phyloP scores from a whole-genome alignment of 2,113 vertebrate species.

The Jacana jacana region DNA sequence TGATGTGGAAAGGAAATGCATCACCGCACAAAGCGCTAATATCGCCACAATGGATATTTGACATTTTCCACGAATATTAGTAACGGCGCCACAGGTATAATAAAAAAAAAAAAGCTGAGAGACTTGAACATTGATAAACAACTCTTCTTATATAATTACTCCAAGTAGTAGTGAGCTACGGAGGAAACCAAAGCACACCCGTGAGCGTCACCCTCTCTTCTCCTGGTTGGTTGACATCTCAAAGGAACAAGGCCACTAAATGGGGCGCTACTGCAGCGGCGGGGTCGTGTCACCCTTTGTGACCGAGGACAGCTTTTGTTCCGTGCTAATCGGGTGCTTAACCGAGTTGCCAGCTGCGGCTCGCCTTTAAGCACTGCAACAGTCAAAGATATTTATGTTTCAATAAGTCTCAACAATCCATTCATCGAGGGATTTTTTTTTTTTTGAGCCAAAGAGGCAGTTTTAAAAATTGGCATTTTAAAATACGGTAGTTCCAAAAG shows the following conservation, averaged over 20 bases:
- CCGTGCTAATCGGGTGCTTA: rapidly evolving
- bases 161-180: not conserved
- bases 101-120: not conserved
- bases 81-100: not conserved
- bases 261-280: rapidly evolving
- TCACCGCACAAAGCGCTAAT: not conserved
- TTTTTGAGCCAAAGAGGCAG: not conserved
- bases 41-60: not conserved
- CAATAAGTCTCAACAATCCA: rapidly evolving
- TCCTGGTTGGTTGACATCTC: too few relatives aligned
- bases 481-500: not conserved
- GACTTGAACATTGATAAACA: not conserved
- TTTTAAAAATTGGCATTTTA: not conserved
- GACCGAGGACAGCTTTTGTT: not conserved
- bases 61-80: not conserved
- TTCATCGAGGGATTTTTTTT: rapidly evolving
- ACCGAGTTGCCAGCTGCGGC: rapidly evolving
- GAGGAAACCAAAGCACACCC: not conserved
- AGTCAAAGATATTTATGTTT: rapidly evolving
- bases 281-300: rapidly evolving
- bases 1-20: not conserved
- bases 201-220: not conserved
- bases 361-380: not conserved
- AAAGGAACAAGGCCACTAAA: not conserved
- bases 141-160: not conserved